phyloP scores from a whole-genome alignment of 2,797 vertebrate genomes.

The Taenioides sp. region DNA sequence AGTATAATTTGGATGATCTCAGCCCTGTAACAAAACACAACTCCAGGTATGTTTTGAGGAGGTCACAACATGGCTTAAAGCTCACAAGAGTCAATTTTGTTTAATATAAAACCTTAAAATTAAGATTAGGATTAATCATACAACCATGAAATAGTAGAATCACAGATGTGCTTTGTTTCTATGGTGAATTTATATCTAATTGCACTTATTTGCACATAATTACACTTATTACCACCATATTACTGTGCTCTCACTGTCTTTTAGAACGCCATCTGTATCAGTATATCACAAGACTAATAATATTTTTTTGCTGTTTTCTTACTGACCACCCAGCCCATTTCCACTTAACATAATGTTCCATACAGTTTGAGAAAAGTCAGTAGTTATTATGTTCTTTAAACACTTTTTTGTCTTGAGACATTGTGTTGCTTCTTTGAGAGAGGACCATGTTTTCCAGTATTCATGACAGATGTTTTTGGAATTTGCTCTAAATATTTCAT shows the following conservation, averaged over 20 bases:
- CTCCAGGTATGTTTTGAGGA: too few relatives aligned
- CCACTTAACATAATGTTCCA: too few relatives aligned
- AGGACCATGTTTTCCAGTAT: slow-evolving; percentile 42
- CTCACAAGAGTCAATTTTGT: too few relatives aligned
- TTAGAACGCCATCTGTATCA: background rate
- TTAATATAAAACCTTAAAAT: too few relatives aligned
- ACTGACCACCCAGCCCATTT: too few relatives aligned
- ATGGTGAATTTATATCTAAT: background rate
- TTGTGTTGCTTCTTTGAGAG: slow-evolving; percentile 31
- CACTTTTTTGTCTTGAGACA: background rate
- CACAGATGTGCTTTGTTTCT: background rate
- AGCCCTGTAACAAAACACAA: too few relatives aligned
- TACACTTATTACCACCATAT: background rate
- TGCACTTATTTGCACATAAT: background rate
- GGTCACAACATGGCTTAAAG: too few relatives aligned
- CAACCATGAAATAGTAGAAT: background rate
- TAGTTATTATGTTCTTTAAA: background rate
- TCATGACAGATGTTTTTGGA: slow-evolving; percentile 63
- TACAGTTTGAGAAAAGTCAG: background rate
- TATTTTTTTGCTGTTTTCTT: too few relatives aligned
- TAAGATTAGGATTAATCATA: too few relatives aligned
- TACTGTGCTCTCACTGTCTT: background rate
- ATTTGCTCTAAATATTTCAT: slow-evolving; percentile 75
- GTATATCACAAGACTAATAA: too few relatives aligned
- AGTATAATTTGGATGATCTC: too few relatives aligned